These are phyloP conservation scores for Neomorphus geoffroyi DNA, from an alignment of 2,797 vertebrate genomes.

Conservation along the genomic window DNA sequence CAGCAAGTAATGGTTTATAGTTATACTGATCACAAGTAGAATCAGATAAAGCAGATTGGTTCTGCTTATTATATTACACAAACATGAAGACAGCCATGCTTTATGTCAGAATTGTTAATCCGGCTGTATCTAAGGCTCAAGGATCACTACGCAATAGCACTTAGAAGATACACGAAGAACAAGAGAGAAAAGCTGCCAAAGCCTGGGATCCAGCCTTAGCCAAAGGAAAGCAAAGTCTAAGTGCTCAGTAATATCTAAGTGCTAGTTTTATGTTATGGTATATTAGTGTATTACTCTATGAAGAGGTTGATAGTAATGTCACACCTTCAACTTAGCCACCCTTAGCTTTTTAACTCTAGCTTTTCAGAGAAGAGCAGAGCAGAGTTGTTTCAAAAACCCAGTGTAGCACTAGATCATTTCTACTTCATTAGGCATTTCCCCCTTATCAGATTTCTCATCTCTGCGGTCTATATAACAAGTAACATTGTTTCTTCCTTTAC, in stretches of 20 bases:
- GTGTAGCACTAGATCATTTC: neutral
- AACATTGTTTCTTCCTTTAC: neutral
- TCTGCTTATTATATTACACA: neutral
- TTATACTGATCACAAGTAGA: neutral
- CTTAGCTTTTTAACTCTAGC: neutral
- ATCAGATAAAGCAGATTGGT: neutral
- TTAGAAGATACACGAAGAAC: neutral
- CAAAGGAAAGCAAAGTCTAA: neutral
- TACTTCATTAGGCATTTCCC: neutral
- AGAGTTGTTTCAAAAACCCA: neutral
- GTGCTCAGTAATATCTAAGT: neutral
- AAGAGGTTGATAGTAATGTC: neutral
- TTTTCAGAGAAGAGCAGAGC: neutral
- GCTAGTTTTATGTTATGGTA: neutral
- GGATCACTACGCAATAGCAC: neutral
- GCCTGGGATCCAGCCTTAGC: neutral
- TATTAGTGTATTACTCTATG: neutral
- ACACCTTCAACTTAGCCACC: neutral
- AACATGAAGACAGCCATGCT: neutral
- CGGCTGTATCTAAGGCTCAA: neutral
- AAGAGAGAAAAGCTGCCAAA: neutral
- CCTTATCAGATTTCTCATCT: neutral
- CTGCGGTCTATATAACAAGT: neutral
- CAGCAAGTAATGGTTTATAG: neutral
- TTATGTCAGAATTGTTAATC: neutral